A percentile compares a stretch with the other conserved stretches of the same genome.
phyloP scores from a whole-genome alignment of 2,888 invertebrate genomes.

The Morpho helenor region DNA sequence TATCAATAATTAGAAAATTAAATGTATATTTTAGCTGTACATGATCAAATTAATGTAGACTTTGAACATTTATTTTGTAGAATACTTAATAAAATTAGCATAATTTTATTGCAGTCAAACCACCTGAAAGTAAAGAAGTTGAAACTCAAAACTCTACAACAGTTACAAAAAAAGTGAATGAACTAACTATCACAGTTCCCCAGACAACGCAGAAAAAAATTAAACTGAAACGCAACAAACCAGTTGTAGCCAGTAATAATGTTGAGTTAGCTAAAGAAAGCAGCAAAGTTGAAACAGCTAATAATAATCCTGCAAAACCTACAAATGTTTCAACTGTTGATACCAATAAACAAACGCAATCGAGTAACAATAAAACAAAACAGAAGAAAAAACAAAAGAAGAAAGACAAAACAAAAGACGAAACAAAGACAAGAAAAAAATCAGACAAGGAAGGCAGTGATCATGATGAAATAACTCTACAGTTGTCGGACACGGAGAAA shows the following conservation, averaged over 20 bases:
- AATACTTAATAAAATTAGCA: too few relatives aligned
- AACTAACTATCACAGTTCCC: constrained; percentile 60
- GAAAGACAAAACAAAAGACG: constrained; percentile 46
- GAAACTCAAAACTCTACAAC: constrained; percentile 25
- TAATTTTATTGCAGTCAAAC: constrained; percentile 32
- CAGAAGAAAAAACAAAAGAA: constrained; percentile 43
- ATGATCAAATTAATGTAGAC: too few relatives aligned
- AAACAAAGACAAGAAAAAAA: constrained; percentile 35
- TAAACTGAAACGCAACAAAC: constrained; percentile 56
- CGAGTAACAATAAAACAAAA: constrained; percentile 27
- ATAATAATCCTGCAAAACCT: neutral
- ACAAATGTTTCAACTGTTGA: constrained; percentile 20
- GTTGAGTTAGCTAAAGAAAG: constrained; percentile 2
- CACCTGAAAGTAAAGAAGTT: constrained; percentile 21
- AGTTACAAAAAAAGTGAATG: constrained; percentile 49
- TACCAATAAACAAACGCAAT: constrained; percentile 34
- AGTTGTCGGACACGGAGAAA: constrained; percentile 70
- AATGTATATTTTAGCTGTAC: too few relatives aligned
- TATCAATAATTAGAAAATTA: too few relatives aligned
- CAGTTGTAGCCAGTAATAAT: constrained; percentile 1
- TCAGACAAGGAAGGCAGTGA: constrained; percentile 54
- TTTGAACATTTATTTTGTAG: too few relatives aligned
- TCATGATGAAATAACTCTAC: constrained; percentile 67
- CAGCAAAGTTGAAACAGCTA: constrained; percentile 17
- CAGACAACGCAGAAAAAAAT: constrained; percentile 54